These are phyloP conservation scores for Craniophora ligustri DNA, from an alignment of 2,888 invertebrate species.

Conservation along the genomic window DNA sequence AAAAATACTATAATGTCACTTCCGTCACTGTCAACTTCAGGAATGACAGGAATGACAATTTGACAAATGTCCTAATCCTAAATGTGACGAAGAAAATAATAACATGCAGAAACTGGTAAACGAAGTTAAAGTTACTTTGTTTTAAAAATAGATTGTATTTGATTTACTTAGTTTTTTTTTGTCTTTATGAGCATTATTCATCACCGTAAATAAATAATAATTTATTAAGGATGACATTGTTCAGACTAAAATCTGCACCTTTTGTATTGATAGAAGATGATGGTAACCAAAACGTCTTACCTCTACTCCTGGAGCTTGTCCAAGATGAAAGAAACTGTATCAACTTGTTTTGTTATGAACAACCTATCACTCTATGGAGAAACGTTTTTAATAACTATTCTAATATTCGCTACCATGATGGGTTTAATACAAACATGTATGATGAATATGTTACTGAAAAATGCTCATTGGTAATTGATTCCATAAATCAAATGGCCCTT, in stretches of 20 bases:
- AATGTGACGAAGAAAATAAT: too few species aligned
- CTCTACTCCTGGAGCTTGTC: slow-evolving; percentile 69
- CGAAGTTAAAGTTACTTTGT: too few species aligned
- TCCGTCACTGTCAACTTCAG: too few species aligned
- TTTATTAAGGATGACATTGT: slow-evolving; percentile 59
- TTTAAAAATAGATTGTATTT: too few species aligned
- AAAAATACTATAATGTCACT: too few species aligned
- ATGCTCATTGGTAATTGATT: slow-evolving; percentile 75
- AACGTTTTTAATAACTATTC: slow-evolving; percentile 64
- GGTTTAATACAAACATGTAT: slow-evolving; percentile 57
- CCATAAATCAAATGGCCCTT: slow-evolving; percentile 80
- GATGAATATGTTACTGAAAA: slow-evolving; percentile 59
- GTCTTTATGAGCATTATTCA: too few species aligned
- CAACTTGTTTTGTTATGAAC: slow-evolving; percentile 76
- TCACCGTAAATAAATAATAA: too few species aligned
- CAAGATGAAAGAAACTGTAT: slow-evolving; percentile 61
- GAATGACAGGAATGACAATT: too few species aligned
- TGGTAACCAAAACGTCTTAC: slow-evolving; percentile 72
- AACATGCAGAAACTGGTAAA: too few species aligned
- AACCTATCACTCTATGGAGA: slow-evolving; percentile 70
- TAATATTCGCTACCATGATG: slow-evolving; percentile 64
- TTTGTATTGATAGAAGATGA: slow-evolving; percentile 79
- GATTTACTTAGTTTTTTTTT: too few species aligned
- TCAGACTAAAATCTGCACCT: slow-evolving; percentile 74
- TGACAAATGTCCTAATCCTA: too few species aligned